A percentile compares a stretch with the other conserved stretches of the same genome.
Conservation (phyloP, 2,888 invertebrate genomes). For the Heterodera filipjevi region DNA sequence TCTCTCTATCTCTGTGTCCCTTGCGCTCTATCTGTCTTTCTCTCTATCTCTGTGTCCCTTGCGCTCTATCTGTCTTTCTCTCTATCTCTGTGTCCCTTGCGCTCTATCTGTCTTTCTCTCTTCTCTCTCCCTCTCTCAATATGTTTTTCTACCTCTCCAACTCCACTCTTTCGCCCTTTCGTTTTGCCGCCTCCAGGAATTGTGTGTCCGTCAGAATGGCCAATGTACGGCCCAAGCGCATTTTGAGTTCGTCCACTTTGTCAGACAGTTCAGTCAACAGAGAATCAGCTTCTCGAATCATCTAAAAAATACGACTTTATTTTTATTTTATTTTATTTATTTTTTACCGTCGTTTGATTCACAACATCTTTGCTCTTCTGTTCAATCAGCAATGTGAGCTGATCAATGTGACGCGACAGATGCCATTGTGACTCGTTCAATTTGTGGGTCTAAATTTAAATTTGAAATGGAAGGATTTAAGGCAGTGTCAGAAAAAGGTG, state of each 20-base stretch:
- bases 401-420: constrained; percentile 36
- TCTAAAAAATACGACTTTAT: constrained; percentile 8
- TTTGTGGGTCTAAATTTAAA: constrained; percentile 36
- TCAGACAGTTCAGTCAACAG: constrained; percentile 37
- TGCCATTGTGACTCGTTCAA: constrained; percentile 36
- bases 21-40: no score
- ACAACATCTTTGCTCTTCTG: constrained; percentile 39
- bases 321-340: not conserved
- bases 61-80: no score
- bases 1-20: no score
- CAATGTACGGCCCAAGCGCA: constrained; percentile 23
- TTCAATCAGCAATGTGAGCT: constrained; percentile 41
- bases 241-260: constrained; percentile 39
- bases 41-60: no score
- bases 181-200: constrained; percentile 35
- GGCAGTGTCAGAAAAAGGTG: no score
- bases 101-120: no score
- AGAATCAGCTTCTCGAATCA: constrained; percentile 38
- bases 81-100: no score
- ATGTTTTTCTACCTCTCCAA: constrained; percentile 38
- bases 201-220: constrained; percentile 32
- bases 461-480: no score
- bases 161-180: constrained; percentile 38
- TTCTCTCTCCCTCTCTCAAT: not conserved
- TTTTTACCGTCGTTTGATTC: constrained; percentile 35